These are phyloP conservation scores for Marisa cornuarietis DNA, from an alignment of 1,140 invertebrate species.

Conservation along the genomic window DNA sequence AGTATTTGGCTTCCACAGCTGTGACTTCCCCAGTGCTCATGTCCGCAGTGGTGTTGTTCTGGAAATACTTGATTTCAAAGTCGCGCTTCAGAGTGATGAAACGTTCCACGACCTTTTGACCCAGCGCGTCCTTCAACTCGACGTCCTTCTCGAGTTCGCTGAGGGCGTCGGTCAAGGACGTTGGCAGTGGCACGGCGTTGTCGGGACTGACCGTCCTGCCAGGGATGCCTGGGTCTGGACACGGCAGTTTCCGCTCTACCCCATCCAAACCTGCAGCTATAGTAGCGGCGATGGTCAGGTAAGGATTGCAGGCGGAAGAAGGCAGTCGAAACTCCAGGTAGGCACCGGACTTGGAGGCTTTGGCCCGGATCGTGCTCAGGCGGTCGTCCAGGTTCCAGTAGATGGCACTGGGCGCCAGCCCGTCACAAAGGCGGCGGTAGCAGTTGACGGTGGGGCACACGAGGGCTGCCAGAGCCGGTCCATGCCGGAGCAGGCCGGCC, in stretches of 20 bases:
- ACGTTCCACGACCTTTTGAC: constrained; percentile 30
- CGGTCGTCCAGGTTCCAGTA: constrained; percentile 37
- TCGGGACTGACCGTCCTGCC: neutral
- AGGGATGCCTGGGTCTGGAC: constrained; percentile 9
- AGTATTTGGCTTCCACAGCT: constrained; percentile 14
- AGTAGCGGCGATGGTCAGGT: constrained; percentile 39
- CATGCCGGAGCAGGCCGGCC: constrained; percentile 37
- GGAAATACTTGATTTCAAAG: constrained; percentile 27
- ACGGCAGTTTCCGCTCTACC: constrained; percentile 30
- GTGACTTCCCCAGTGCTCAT: constrained; percentile 8
- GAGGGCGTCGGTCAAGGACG: constrained; percentile 34
- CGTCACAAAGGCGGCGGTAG: constrained; percentile 30
- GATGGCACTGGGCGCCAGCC: constrained; percentile 26
- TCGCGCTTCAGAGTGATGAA: constrained; percentile 34
- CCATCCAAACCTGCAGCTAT: constrained; percentile 46
- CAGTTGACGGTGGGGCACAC: constrained; percentile 43
- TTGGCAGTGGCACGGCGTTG: constrained; percentile 23
- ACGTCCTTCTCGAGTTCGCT: constrained; percentile 29
- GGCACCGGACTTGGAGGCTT: constrained; percentile 21
- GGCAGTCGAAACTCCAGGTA: constrained; percentile 44
- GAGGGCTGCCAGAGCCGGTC: constrained; percentile 33
- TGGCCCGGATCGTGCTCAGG: constrained; percentile 17
- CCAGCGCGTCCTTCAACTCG: constrained; percentile 32
- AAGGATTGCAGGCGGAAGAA: constrained; percentile 37
- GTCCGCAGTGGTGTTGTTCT: constrained; percentile 12